Conservation (phyloP, 2,113 vertebrate genomes). For the Epinephelus lanceolatus region DNA sequence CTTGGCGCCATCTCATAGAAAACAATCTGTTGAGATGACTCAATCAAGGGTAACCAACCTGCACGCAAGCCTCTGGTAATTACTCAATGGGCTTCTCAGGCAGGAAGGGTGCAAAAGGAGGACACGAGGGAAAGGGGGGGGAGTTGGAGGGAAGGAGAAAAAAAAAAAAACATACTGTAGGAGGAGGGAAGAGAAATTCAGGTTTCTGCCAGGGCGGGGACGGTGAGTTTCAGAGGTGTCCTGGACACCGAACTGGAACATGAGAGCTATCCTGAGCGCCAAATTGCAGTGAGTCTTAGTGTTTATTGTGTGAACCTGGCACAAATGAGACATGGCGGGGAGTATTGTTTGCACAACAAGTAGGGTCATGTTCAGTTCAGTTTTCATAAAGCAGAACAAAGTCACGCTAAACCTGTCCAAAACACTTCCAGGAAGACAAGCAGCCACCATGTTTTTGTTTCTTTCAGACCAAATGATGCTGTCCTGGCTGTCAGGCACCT, state of each 20-base stretch:
- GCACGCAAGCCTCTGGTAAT: conserved; percentile 75
- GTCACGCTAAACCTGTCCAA: conserved; percentile 51
- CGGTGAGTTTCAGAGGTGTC: conserved; percentile 45
- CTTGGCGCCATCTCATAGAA: conserved; percentile 44
- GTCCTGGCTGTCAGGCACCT: conserved; percentile 60
- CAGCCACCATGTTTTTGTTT: conserved; percentile 53
- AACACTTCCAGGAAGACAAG: conserved; percentile 57
- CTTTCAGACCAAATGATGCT: conserved; percentile 50
- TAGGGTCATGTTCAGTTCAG: conserved; percentile 70
- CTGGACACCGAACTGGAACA: conserved; percentile 57
- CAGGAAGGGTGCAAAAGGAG: conserved; percentile 46
- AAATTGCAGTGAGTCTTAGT: conserved; percentile 62
- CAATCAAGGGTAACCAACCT: conserved; percentile 67
- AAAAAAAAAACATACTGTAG: conserved; percentile 12
- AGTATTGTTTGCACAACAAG: conserved; percentile 70
- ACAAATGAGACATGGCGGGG: conserved; percentile 64
- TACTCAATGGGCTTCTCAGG: conserved; percentile 55
- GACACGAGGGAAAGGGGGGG: conserved; percentile 21
- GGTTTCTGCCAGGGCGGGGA: conserved; percentile 44
- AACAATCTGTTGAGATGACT: conserved; percentile 74
- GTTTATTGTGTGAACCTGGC: conserved; percentile 64
- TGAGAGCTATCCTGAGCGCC: conserved; percentile 27
- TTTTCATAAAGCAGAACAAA: conserved; percentile 57
- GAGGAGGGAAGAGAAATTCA: conserved; percentile 22
- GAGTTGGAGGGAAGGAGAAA: not conserved